Conservation (phyloP, 2,113 vertebrate species). For the Plectropomus leopardus region DNA sequence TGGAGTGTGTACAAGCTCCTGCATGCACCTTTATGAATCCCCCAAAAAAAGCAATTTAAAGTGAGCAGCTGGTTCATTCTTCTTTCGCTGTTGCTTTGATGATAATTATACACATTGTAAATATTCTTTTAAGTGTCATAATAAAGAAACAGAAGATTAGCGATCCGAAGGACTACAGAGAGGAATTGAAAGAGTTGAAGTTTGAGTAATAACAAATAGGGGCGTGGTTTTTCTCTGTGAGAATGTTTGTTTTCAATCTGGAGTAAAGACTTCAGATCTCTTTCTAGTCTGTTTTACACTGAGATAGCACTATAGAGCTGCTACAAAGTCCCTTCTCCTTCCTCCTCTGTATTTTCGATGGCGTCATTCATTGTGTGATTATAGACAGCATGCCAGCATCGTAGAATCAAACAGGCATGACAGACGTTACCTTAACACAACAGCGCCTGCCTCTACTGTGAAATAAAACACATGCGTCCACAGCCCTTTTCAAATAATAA, state of each 20-base stretch:
- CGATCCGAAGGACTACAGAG: conserved; percentile 24
- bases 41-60: conserved; percentile 5
- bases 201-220: conserved; percentile 39
- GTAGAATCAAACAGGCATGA: too few species aligned
- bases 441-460: too few species aligned
- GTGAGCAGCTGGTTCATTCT: conserved; percentile 5
- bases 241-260: conserved; percentile 6
- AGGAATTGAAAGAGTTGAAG: conserved; percentile 43
- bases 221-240: not conserved
- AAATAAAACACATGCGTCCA: too few species aligned
- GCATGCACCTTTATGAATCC: not conserved
- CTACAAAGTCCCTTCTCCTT: too few species aligned
- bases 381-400: too few species aligned
- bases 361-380: too few species aligned
- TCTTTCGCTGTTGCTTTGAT: conserved; percentile 46
- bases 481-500: too few species aligned
- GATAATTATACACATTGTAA: conserved; percentile 50
- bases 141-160: conserved; percentile 14
- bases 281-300: too few species aligned
- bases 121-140: conserved; percentile 24
- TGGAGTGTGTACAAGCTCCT: not conserved
- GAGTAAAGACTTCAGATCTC: conserved; percentile 34
- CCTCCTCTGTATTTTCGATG: too few species aligned
- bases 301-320: too few species aligned
- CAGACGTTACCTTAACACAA: too few species aligned